Base-by-base conservation (phyloP, 2,888 invertebrate species). In the Diadegma fenestrale region DNA sequence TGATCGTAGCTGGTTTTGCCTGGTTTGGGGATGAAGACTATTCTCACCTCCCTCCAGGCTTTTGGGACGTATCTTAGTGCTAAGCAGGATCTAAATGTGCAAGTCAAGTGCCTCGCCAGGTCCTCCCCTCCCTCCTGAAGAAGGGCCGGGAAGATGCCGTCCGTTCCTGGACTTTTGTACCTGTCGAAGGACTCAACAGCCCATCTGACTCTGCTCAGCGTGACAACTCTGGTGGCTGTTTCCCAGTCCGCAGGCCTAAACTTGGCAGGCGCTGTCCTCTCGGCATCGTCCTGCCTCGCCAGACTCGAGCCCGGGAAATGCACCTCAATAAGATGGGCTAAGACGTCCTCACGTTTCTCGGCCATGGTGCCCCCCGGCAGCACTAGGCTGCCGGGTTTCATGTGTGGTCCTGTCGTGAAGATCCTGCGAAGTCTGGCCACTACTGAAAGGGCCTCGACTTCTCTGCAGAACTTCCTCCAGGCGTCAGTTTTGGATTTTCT, bases 91-190 rank as follows among this genome's bases (percentile, higher is more conserved):
- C 80, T 48, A 12, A 76, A 77, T 7, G 66, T 58, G 17, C 37
- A 17, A 7, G 12, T 48, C 17, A 82, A 37, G 8, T 63, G 77
- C n/a, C 37, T 51, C 5, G 41, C 26, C 1, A 81, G 71, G 0
- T 1, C n/a, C 54, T 71, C 43, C 43, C 37, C 43, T 1, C 69
- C 75, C 33, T 79, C 63, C 8, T 79, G 54, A 2, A 85, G 43
- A 22, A 84, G 81, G 3, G 73, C 84, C 0, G 61, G 83, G 63
- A 80, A 80, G 17, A 86, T 43, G 8, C 80, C 80, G n/a, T 80
- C 80, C 7, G 61, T 48, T 0, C 72, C n/a, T n/a, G n/a, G n/a
- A n/a, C n/a, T n/a, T n/a, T n/a, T n/a, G n/a, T n/a, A n/a, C n/a
- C n/a, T n/a, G n/a, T n/a, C n/a, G n/a, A n/a, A n/a, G n/a, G n/a